These are phyloP conservation scores for Camptogramma bilineatum DNA, from an alignment of 2,888 invertebrate genomes.

Conservation along the genomic window DNA sequence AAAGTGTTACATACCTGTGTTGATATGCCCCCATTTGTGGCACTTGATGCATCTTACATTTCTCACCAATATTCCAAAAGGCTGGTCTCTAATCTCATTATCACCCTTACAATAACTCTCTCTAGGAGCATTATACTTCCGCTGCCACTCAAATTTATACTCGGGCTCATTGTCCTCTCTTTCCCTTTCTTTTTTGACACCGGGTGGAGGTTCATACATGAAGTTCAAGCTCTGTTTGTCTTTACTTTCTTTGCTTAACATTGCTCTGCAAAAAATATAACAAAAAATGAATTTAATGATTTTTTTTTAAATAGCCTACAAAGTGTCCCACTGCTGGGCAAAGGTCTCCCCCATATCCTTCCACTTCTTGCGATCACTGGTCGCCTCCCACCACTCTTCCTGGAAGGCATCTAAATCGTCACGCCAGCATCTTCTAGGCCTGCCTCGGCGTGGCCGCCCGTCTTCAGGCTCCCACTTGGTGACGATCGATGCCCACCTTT, in stretches of 20 bases:
- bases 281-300: constrained; percentile 6
- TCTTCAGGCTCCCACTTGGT: no score
- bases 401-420: no score
- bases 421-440: no score
- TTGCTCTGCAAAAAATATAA: constrained; percentile 87
- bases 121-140: constrained; percentile 99
- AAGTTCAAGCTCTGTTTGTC: constrained; percentile 99
- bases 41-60: constrained; percentile 99
- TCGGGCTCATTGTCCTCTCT: constrained; percentile 97
- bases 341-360: no score
- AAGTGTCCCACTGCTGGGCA: no score
- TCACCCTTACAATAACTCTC: constrained; percentile 99
- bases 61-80: constrained; percentile 98
- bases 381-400: no score
- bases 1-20: constrained; percentile 87
- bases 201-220: constrained; percentile 99
- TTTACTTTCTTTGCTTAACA: constrained; percentile 99
- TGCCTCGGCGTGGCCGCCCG: no score
- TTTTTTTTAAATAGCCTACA: no score
- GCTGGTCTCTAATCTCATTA: constrained; percentile 98
- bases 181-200: constrained; percentile 96
- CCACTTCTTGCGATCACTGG: no score
- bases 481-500: no score
- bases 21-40: constrained; percentile 99
- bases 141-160: constrained; percentile 99